Evolutionary conservation across 2,113 vertebrate species (phyloP).

Genomic region (Chionis minor): DNA sequence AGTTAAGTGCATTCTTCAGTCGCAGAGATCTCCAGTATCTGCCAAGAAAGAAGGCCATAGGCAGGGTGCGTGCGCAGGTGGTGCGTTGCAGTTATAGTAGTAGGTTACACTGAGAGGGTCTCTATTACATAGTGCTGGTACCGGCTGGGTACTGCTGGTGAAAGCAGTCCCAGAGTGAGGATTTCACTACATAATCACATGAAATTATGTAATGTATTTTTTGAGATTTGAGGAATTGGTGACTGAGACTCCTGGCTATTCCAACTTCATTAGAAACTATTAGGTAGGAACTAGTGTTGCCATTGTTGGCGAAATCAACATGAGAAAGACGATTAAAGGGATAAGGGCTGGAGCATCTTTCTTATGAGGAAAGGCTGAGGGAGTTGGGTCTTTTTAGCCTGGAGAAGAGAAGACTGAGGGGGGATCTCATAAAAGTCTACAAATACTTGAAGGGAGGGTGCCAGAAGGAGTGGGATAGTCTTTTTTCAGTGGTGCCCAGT

Average conservation of each 20-base stretch:
- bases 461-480: no score
- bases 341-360: no score
- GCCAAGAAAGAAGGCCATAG: background rate
- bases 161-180: background rate
- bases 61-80: rapidly evolving
- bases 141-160: background rate
- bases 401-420: no score
- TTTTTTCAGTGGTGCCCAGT: no score
- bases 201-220: background rate
- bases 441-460: no score
- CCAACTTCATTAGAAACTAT: background rate
- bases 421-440: no score
- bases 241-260: background rate
- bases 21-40: background rate
- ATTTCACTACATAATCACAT: background rate
- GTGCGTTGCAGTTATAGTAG: background rate
- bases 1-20: background rate
- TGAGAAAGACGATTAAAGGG: background rate
- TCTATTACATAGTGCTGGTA: background rate
- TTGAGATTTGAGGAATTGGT: background rate
- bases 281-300: background rate
- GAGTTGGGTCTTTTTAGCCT: no score
- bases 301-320: background rate
- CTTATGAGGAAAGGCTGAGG: no score
- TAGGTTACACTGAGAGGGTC: background rate